phyloP scores from a whole-genome alignment of 2,113 vertebrate genomes.

The Erythrocebus patas region DNA sequence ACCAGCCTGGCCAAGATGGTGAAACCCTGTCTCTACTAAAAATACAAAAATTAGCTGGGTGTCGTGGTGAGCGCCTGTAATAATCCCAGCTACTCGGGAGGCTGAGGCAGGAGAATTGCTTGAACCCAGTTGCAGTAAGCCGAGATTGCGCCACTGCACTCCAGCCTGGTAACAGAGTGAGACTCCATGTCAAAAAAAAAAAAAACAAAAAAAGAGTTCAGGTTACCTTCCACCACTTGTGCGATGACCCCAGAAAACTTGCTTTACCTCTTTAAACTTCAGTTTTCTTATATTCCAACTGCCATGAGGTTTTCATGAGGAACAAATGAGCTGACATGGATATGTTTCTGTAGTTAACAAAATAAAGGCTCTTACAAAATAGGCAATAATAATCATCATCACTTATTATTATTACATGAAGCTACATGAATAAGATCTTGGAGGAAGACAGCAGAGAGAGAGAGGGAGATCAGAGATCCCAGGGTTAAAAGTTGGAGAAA shows the following conservation, averaged over 20 bases:
- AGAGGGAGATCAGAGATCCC: background rate
- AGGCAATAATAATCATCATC: background rate
- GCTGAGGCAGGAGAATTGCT: no score
- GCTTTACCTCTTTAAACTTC: background rate
- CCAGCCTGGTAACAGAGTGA: no score
- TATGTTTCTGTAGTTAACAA: slow-evolving; percentile 1
- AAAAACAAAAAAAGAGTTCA: no score
- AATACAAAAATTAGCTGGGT: no score
- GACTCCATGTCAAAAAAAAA: no score
- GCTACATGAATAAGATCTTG: slow-evolving; percentile 51
- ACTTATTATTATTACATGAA: slow-evolving; percentile 55
- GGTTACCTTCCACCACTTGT: background rate
- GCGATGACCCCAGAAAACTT: background rate
- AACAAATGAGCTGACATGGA: background rate
- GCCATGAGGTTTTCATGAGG: background rate
- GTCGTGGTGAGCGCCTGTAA: no score
- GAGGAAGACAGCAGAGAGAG: slow-evolving; percentile 40
- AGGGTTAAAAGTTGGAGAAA: slow-evolving; percentile 51
- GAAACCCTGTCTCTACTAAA: no score
- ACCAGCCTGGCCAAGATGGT: no score
- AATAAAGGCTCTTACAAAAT: background rate
- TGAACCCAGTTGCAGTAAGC: no score
- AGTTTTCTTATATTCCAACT: slow-evolving; percentile 17
- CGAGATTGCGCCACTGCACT: no score
- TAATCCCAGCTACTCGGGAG: no score